Conservation (phyloP, 2,888 invertebrate species). For the Sisyra nigra region DNA sequence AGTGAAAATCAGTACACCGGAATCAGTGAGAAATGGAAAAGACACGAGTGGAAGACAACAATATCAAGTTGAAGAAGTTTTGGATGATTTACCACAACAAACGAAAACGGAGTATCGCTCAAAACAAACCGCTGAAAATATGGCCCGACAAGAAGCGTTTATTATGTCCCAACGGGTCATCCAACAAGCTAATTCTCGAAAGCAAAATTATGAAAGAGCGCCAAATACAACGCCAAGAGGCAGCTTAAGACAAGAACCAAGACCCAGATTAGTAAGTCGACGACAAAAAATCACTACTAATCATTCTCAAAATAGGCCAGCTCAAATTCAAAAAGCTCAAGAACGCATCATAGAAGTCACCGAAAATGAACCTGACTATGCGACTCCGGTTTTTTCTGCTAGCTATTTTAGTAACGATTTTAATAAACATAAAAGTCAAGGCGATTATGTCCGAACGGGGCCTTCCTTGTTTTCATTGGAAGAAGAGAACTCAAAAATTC, state of each 20-base stretch:
- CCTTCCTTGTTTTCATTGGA: background rate
- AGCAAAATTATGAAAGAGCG: constrained; percentile 9
- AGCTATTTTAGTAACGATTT: background rate
- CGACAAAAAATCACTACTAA: background rate
- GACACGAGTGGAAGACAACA: constrained; percentile 10
- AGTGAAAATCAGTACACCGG: constrained; percentile 2
- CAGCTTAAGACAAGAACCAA: background rate
- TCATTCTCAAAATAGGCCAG: background rate
- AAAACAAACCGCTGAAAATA: background rate
- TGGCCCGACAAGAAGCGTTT: constrained; percentile 1
- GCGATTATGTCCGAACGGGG: background rate
- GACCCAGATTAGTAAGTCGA: background rate
- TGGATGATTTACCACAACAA: constrained; percentile 23
- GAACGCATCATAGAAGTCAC: constrained; percentile 2
- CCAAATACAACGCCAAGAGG: background rate
- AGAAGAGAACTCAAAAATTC: background rate
- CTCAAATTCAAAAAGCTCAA: background rate
- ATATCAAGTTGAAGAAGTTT: constrained; percentile 24
- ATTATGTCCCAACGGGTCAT: constrained; percentile 1
- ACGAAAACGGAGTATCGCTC: constrained; percentile 14
- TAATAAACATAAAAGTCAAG: background rate
- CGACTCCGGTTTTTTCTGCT: background rate
- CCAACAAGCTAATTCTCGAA: constrained; percentile 6
- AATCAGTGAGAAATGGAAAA: constrained; percentile 2
- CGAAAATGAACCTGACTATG: constrained; percentile 3